Evolutionary conservation across 2,888 invertebrate species (phyloP), one percentile per base, ranked within the genome.

Genomic region (Cinara cedri): DNA sequence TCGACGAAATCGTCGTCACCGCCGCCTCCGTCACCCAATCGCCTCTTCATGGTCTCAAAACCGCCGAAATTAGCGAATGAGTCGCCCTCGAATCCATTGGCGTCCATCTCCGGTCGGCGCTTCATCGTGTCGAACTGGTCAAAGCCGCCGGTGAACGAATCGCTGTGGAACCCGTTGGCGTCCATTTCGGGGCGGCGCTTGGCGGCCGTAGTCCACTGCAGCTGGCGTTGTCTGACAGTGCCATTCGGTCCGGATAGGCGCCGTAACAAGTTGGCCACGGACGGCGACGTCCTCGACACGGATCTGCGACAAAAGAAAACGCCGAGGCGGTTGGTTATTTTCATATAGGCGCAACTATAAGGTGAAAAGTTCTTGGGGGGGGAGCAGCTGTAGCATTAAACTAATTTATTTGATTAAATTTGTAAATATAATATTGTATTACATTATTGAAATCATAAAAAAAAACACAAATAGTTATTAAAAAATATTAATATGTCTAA

Each of bases 101-200:
- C 78, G 78, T 78, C 78, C 78, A 78, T 78, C n/a, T 78, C 78
- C 9, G 68, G 68, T 49, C 78, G 14, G 60, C 78, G 78, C 24
- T 78, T 78, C 78, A 78, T 78, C 70, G 78, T 78, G 78, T 78
- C 78, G 60, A 78, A 78, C 49, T 70, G 78, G 68, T 78, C 78
- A 24, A 78, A 49, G 2, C 78, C 78, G 34, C 60, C 78, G 14
- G 78, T 78, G 49, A 78, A 78, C 57, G 78, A 78, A 0, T 78
- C 78, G 60, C 78, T 70, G 57, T 78, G 70, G 78, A 78, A 78
- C 16, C 78, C 78, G 78, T 68, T 78, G n/a, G 78, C 68, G 78
- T 78, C 78, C 78, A 78, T 78, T 34, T 78, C 78, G 14, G 78
- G 68, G 21, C 78, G 57, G 51, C 78, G 76, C 57, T 76, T 76